Base-by-base conservation (phyloP, 2,113 vertebrate species). In the Stegastes partitus region DNA sequence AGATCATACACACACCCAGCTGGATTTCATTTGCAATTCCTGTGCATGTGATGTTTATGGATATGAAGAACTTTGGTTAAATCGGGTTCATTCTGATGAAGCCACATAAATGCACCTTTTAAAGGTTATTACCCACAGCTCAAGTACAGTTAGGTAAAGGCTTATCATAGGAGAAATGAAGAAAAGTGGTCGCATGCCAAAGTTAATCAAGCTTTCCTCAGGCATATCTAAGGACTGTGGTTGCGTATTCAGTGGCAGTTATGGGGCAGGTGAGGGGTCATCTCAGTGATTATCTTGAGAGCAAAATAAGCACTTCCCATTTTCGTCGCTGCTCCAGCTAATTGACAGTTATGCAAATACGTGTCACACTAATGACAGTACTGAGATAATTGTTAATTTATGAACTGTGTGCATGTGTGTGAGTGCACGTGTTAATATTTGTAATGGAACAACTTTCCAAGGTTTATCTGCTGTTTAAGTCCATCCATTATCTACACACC, bases 321-420 rank as follows among this genome's bases (percentile, higher is more conserved):
- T 58, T 47, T 53, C 16, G 4, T 11, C 50, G 47, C 49, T 22
- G 77, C 55, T 76, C 10, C 9, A 39, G 26, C 73, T 63, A 61
- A 85, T 67, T 59, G 71, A 71, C 71, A 83, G 64, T 50, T 77
- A 64, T 79, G 76, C 66, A 75, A 71, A 79, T 70, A 75, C 22
- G 54, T 4, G 2, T 56, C 66, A 66, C 22, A 56, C 56, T 68
- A 51, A 73, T 72, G 61, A 62, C 45, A 55, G 37, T 5, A 50
- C 12, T 15, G 39, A 12, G 39, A 31, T 39, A 22, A 67, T 53
- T 53, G 34, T 54, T 44, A 21, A 45, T 53, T 37, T 12, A 49
- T 11, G 23, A 22, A 19, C 28, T 19, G 49, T 44, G 50, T 47
- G 39, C 54, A 9, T 22, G 19, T 10, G 6, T n/a, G n/a, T 11